Evolutionary conservation across 1,140 invertebrate species (phyloP).

Genomic region (Carcinoscorpius rotundicauda): DNA sequence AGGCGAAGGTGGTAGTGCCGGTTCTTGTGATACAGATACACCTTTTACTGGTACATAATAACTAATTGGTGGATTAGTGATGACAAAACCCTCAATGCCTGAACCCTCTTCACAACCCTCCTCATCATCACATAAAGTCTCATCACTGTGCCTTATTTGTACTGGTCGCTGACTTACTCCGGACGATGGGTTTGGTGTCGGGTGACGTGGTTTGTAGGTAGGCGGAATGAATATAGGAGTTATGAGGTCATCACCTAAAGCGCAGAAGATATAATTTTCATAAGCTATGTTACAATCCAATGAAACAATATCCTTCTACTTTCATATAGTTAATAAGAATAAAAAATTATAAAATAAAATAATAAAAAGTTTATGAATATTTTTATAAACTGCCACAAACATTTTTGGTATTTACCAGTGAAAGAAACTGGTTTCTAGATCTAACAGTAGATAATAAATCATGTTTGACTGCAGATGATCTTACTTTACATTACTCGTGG

Average conservation of each 20-base stretch:
- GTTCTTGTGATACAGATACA: too few species aligned
- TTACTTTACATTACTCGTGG: too few species aligned
- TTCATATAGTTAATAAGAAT: too few species aligned
- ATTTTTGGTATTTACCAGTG: too few species aligned
- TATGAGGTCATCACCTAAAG: conserved; percentile 62
- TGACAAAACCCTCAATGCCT: neutral
- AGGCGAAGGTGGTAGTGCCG: too few species aligned
- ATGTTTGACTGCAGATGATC: too few species aligned
- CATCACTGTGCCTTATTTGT: conserved; percentile 10
- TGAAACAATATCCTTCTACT: too few species aligned
- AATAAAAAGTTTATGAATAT: too few species aligned
- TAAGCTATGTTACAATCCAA: too few species aligned
- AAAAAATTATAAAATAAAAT: too few species aligned
- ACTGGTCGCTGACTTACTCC: conserved; percentile 13
- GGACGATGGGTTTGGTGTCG: conserved; percentile 33
- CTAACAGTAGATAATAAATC: too few species aligned
- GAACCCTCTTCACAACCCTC: conserved; percentile 17
- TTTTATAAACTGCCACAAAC: neutral
- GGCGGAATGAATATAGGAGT: conserved; percentile 80
- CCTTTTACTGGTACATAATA: neutral
- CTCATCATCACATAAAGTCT: conserved; percentile 17
- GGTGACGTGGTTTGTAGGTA: conserved; percentile 37
- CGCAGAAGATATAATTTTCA: neutral
- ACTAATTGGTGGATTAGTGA: neutral
- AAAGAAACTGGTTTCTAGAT: too few species aligned